Conservation (phyloP, 1,140 invertebrate genomes). For the Heliconius hermathena region DNA sequence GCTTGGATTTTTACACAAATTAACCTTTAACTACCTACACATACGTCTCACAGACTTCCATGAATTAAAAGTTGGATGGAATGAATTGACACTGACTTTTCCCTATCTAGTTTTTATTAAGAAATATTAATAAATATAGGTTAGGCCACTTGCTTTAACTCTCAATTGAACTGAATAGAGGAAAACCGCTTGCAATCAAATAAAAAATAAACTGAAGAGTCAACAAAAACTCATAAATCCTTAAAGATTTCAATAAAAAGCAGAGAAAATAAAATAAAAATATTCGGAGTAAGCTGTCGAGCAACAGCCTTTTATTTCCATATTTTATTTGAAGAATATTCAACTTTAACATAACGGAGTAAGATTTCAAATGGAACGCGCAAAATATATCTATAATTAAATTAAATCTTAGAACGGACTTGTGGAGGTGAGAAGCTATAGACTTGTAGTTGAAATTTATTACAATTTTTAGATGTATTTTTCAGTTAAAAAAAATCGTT, state of each 20-base stretch:
- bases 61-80: too few species aligned
- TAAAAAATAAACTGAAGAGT: slow-evolving; percentile 7
- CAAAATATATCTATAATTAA: background rate
- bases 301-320: slow-evolving; percentile 1
- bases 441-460: slow-evolving; percentile 1
- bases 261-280: slow-evolving; percentile 12
- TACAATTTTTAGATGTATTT: background rate
- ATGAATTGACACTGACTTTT: too few species aligned
- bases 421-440: background rate
- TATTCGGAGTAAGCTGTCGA: slow-evolving; percentile 1
- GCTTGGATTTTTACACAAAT: too few species aligned
- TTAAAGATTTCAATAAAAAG: slow-evolving; percentile 14
- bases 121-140: background rate
- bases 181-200: slow-evolving; percentile 3
- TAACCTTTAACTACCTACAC: too few species aligned
- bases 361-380: background rate
- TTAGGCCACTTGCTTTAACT: background rate
- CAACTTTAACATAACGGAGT: background rate
- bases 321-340: background rate
- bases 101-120: too few species aligned
- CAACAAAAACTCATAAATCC: slow-evolving; percentile 12
- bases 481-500: background rate
- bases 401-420: slow-evolving; percentile 5
- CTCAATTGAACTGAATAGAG: background rate
- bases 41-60: too few species aligned